Conservation (phyloP, 2,797 vertebrate species). For the Muraenolepis orangiensis region DNA sequence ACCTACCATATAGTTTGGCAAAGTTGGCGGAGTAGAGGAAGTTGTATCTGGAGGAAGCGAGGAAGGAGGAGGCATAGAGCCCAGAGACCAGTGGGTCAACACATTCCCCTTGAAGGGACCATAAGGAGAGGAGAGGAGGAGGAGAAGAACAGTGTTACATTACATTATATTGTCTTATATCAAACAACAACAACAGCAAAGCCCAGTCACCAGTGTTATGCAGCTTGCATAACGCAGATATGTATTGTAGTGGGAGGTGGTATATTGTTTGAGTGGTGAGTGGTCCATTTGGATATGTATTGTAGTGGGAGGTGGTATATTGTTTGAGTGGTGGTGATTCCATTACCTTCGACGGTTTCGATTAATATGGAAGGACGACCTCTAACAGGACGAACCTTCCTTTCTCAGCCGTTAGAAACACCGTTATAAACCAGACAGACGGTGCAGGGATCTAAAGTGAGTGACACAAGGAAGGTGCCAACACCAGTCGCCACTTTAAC, state of each 20-base stretch:
- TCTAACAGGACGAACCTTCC: not conserved
- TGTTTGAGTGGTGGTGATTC: not conserved
- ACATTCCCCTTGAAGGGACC: slow-evolving; percentile 65
- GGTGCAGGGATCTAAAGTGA: not conserved
- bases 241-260: not conserved
- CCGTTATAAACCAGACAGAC: not conserved
- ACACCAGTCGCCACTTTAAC: not conserved
- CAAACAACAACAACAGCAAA: not conserved
- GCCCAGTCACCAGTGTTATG: not conserved
- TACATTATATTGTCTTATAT: not conserved
- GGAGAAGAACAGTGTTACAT: not conserved
- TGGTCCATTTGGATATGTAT: not conserved
- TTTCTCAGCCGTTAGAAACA: not conserved
- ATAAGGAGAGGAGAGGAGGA: slow-evolving; percentile 29
- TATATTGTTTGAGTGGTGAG: not conserved
- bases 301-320: not conserved
- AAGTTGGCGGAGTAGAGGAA: slow-evolving; percentile 90
- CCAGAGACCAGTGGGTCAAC: slow-evolving; percentile 85
- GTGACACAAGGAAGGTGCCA: not conserved
- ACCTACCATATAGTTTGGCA: slow-evolving; percentile 90
- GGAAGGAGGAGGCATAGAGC: slow-evolving; percentile 87
- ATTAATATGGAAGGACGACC: not conserved
- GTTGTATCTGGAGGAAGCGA: slow-evolving; percentile 91
- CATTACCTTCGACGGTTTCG: not conserved
- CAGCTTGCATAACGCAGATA: not conserved